A percentile compares a stretch with the other conserved stretches of the same genome.
phyloP scores from a whole-genome alignment of 2,888 invertebrate genomes.

The Linnaemya tessellans region DNA sequence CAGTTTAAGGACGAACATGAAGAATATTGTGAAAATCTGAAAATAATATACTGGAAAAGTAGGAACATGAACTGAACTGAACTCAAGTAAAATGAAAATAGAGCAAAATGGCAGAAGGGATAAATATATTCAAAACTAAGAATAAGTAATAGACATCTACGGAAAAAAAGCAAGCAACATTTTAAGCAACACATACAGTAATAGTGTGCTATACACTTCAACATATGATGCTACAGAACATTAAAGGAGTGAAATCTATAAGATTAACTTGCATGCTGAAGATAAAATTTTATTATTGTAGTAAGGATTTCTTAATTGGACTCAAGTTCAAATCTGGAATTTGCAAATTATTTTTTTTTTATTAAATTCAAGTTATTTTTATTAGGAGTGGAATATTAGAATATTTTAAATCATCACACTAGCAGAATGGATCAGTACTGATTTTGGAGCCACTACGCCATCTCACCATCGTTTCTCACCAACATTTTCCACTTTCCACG shows the following conservation, averaged over 20 bases:
- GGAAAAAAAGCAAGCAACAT: conserved; percentile 12
- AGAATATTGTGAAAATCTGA: conserved; percentile 62
- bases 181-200: neutral
- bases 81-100: conserved; percentile 37
- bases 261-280: no score
- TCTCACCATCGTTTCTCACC: no score
- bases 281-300: neutral
- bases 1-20: conserved; percentile 53
- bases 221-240: neutral
- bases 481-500: no score
- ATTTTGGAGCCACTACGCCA: no score
- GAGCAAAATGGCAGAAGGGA: conserved; percentile 29
- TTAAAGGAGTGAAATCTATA: conserved; percentile 10
- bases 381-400: no score
- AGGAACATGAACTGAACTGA: conserved; percentile 49
- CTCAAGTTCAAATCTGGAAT: no score
- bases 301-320: no score
- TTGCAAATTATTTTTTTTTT: no score
- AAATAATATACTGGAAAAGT: conserved; percentile 60
- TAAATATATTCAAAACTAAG: conserved; percentile 50
- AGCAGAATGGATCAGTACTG: no score
- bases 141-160: conserved; percentile 54
- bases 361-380: no score
- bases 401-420: no score
- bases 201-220: neutral